Conservation (phyloP, 1,140 invertebrate species). For the Pomacea maculata region DNA sequence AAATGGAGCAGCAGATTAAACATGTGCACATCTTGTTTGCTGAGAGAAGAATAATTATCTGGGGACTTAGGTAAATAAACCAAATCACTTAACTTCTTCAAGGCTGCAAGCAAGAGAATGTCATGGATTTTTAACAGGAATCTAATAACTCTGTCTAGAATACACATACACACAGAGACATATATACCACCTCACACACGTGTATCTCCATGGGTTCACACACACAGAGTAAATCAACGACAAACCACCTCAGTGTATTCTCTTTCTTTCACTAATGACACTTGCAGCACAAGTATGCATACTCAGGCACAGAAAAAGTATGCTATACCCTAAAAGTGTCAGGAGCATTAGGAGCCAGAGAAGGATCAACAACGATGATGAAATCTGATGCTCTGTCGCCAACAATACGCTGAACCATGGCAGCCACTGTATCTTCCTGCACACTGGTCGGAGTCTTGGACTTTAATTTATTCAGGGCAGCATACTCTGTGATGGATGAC, state of each 20-base stretch:
- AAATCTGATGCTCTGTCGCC: conserved; percentile 67
- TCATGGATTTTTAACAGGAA: no score
- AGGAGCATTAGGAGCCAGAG: conserved; percentile 66
- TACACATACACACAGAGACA: no score
- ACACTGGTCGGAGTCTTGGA: conserved; percentile 48
- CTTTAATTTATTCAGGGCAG: conserved; percentile 43
- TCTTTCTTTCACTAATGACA: no score
- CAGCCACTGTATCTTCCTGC: conserved; percentile 69
- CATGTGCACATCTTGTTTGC: no score
- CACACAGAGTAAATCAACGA: not conserved
- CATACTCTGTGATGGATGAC: conserved; percentile 46
- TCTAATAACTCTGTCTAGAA: no score
- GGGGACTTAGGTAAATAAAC: not conserved
- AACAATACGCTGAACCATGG: conserved; percentile 69
- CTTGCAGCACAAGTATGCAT: not conserved
- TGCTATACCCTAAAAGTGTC: conserved; percentile 68
- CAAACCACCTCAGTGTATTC: no score
- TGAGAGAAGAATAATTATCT: not conserved
- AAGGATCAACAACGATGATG: conserved; percentile 66
- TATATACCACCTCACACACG: no score
- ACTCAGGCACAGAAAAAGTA: not conserved
- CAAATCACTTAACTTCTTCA: no score
- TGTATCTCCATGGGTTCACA: no score
- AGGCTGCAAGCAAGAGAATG: no score
- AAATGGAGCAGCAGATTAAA: not conserved